Evolutionary conservation across 2,888 invertebrate species (phyloP), one percentile per base, ranked within the genome.

Genomic region (Leucophenga maculata): DNA sequence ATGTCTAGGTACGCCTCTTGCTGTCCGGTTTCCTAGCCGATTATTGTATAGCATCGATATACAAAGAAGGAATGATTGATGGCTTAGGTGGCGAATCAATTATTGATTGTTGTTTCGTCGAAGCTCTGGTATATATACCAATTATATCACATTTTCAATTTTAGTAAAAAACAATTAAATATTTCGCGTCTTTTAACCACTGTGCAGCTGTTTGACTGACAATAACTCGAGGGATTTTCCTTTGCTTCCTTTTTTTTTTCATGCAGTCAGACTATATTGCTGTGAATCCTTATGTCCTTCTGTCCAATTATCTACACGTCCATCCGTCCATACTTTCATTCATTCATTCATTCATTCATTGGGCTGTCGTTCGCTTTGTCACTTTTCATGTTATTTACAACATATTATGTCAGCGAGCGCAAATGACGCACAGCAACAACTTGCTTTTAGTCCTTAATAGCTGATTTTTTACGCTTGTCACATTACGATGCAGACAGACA

Each of bases 391-490:
- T 52, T 67, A 67, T 72, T 70, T 66, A 48, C 55, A 64, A 65
- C 67, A 69, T 69, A 69, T 71, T 64, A 67, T 68, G 69, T 55
- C 62, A 69, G 65, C 55, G 22, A 69, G 68, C 26, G 55, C 71
- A 69, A 70, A 72, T 62, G 52, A 64, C 32, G 67, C 20, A 65
- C 64, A 72, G 69, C 72, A 75, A 80, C 79, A 77, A 79, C 77
- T 75, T 74, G 75, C 76, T 76, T 80, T 78, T 76, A 77, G 72
- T 71, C 67, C 74, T 76, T 83, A 77, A 80, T 78, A 76, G 75
- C 69, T 78, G 62, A 60, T 44, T 69, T 70, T 69, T 67, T 60
- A 62, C 60, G 60, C 52, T 67, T 65, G 83, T 72, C 75, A 72
- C 73, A 77, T 80, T 75, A 77, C 14, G 16, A 50, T n/a, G 16